Conservation (phyloP, 92 coral and sea anemone species). For the Zoanthus solanderi region DNA sequence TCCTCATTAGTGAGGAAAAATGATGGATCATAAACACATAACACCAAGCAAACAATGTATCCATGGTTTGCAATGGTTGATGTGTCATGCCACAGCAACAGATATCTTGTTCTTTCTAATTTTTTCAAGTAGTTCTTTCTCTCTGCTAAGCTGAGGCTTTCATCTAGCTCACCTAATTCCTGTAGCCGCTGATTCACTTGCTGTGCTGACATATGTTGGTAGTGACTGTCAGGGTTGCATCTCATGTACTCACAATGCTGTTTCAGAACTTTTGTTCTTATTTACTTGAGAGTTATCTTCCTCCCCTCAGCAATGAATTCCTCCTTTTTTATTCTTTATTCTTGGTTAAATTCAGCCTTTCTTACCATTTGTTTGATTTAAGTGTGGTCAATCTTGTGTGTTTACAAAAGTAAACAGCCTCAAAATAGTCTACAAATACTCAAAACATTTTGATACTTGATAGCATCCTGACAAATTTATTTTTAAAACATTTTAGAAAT, state of each 20-base stretch:
- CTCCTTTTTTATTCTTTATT: background rate
- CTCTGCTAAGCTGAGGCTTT: background rate
- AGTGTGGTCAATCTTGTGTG: no score
- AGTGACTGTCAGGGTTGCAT: background rate
- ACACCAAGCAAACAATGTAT: background rate
- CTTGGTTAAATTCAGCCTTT: background rate
- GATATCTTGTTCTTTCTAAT: background rate
- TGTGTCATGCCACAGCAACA: slow-evolving; percentile 4
- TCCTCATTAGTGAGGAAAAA: background rate
- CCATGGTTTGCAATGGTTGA: background rate
- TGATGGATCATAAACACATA: background rate
- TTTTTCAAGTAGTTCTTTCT: background rate
- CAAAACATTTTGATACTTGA: no score
- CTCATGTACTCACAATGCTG: background rate
- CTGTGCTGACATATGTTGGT: background rate
- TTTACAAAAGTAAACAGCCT: no score
- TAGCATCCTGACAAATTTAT: background rate
- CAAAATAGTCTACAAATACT: no score
- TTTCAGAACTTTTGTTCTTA: background rate
- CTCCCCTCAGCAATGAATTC: slow-evolving; percentile 4
- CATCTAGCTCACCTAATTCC: background rate
- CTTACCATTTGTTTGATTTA: background rate
- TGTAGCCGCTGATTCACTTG: background rate
- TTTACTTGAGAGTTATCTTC: background rate
- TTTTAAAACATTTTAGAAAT: no score